These are phyloP conservation scores for Omphaloscelis lunosa DNA, from an alignment of 2,888 invertebrate species.

Conservation along the genomic window DNA sequence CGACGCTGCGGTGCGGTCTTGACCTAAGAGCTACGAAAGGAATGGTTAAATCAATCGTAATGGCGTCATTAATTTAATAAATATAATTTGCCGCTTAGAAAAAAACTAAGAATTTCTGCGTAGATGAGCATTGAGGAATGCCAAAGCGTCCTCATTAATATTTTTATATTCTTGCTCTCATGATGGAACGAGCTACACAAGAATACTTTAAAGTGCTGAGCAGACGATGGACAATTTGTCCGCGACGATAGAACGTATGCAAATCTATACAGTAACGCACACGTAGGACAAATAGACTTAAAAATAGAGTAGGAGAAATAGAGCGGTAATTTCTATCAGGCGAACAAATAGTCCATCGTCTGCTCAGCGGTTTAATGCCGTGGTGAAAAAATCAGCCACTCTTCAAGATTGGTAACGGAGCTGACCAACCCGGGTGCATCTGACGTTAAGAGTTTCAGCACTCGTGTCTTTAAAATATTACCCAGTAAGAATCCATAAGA, in stretches of 20 bases:
- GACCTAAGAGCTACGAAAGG: constrained; percentile 75
- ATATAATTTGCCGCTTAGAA: constrained; percentile 41
- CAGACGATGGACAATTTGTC: background rate
- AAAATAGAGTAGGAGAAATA: background rate
- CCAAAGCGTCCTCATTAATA: constrained; percentile 2
- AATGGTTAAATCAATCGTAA: constrained; percentile 72
- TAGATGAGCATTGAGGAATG: constrained; percentile 22
- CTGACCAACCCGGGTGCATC: too few species aligned
- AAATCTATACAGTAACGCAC: background rate
- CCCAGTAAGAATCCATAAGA: background rate
- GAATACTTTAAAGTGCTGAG: background rate
- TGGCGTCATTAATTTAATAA: constrained; percentile 61
- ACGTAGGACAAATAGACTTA: background rate
- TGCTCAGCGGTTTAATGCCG: background rate
- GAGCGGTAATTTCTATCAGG: background rate
- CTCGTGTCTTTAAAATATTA: background rate
- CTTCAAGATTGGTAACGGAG: background rate
- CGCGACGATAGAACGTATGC: background rate
- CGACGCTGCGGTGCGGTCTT: constrained; percentile 70
- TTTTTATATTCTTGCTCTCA: background rate
- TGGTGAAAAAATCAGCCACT: background rate
- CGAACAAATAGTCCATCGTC: too few species aligned
- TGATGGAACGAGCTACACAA: background rate
- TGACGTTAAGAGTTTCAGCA: background rate
- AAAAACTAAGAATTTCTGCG: constrained; percentile 39